Evolutionary conservation across 2,113 vertebrate genomes (phyloP), one percentile per base, ranked within the genome.

Genomic region (Erinaceus europaeus): DNA sequence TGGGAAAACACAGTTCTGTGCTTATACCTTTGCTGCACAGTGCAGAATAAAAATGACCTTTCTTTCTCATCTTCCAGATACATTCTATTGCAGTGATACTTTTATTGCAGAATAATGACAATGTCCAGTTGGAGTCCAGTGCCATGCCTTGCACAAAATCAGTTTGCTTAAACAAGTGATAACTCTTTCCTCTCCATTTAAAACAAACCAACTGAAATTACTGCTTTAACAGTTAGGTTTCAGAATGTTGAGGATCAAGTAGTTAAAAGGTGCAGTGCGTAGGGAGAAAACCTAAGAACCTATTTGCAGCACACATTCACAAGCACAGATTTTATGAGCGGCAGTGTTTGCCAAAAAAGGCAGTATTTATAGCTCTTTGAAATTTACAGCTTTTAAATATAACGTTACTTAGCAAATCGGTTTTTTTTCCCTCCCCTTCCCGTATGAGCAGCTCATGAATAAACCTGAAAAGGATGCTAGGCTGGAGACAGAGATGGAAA

Each of bases 381-480:
- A 96, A 97, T 97, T 97, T 97, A 97, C 89, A 94, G 92, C 92
- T 96, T 97, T 97, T 95, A 97, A 96, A 97, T 95, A 87, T 90
- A 95, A 96, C 90, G 92, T 72, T 93, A 95, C 90, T 91, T 97
- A 96, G 95, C 94, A 96, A 97, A 97, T 91, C 84, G 2, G 15
- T 20, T 75, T 67, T 27, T 52, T 17, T 53, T 21, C 23, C 20
- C 20, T 12, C 27, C 52, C 18, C 48, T 76, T 74, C 89, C 71
- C n/a, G 9, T 69, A 77, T 50, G 69, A 94, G 94, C 88, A 94
- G 93, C 91, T 97, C 96, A 97, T 97, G 96, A 97, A 97, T 97
- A 97, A 96, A 74, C 25, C 75, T 96, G 94, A 96, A 97, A 93
- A 96, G 94, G 91, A 96, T 12, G 59, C 40, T 0, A 12, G 92